Conservation (phyloP, 23 tunicate genomes). For the Styela clava region DNA sequence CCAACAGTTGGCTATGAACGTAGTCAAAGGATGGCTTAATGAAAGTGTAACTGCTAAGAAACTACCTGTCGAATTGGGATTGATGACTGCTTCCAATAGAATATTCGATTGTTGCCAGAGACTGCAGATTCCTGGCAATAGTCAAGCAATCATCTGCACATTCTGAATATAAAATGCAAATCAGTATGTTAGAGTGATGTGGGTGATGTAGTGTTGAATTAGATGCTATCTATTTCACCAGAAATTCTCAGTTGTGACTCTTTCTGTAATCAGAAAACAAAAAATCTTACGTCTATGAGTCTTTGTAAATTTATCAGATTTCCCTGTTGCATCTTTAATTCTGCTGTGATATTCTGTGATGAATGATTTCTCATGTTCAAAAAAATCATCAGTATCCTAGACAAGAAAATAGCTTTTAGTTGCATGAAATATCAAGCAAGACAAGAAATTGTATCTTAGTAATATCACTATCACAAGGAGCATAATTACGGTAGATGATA, state of each 20-base stretch:
- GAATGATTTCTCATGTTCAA: constrained; percentile 85
- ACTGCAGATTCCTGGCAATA: constrained; percentile 49
- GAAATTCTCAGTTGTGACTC: too few species aligned
- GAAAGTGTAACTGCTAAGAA: too few species aligned
- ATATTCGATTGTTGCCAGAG: constrained; percentile 77
- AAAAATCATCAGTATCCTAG: constrained; percentile 90
- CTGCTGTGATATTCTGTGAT: constrained; percentile 75
- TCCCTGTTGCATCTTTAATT: constrained; percentile 71
- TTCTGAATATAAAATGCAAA: constrained; percentile 22
- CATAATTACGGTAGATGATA: too few species aligned
- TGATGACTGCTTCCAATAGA: constrained; percentile 71
- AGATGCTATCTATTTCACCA: too few species aligned
- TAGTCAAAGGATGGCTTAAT: too few species aligned
- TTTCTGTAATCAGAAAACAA: background rate
- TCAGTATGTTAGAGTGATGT: background rate
- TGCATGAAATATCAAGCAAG: background rate
- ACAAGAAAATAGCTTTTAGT: background rate
- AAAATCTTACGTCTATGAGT: constrained; percentile 75
- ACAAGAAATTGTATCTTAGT: background rate
- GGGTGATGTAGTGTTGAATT: background rate
- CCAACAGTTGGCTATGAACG: too few species aligned
- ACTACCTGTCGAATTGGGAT: constrained; percentile 63
- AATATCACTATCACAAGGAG: too few species aligned
- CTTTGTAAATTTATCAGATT: constrained; percentile 64
- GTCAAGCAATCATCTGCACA: constrained; percentile 47